Conservation (phyloP, 1,140 invertebrate species). For the Dysdera silvatica region DNA sequence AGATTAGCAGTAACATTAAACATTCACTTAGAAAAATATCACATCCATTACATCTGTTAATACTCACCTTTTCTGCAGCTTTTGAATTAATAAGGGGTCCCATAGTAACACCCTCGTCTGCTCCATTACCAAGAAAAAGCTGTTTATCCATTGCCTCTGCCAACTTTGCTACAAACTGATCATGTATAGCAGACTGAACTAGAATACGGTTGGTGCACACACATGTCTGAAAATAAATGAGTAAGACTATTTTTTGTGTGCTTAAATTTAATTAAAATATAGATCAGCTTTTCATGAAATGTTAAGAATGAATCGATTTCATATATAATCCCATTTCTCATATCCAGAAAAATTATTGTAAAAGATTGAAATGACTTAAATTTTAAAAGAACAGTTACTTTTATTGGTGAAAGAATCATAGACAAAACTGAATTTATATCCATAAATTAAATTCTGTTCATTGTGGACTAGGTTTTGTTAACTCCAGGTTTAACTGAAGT, state of each 20-base stretch:
- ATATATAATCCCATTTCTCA: background rate
- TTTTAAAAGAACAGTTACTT: too few relatives aligned
- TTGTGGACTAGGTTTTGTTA: too few relatives aligned
- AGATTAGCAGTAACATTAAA: background rate
- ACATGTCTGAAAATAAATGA: conserved; percentile 76
- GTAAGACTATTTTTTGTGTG: background rate
- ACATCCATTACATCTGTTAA: conserved; percentile 10
- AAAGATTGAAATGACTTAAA: too few relatives aligned
- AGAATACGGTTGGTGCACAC: conserved; percentile 90
- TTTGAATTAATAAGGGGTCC: conserved; percentile 86
- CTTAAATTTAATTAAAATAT: background rate
- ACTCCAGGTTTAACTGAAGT: too few relatives aligned
- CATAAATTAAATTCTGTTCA: too few relatives aligned
- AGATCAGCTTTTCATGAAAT: conserved; percentile 1
- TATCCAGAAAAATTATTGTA: background rate
- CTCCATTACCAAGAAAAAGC: conserved; percentile 74
- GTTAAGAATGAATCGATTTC: background rate
- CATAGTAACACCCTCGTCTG: conserved; percentile 59
- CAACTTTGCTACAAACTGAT: conserved; percentile 72
- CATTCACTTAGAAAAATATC: background rate
- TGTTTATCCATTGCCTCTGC: conserved; percentile 56
- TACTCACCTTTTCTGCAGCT: conserved; percentile 68
- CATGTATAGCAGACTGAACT: conserved; percentile 74
- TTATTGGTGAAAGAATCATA: too few relatives aligned
- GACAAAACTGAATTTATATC: too few relatives aligned